Base-by-base conservation (phyloP, 2,797 vertebrate species). In the Mallotus villosus region DNA sequence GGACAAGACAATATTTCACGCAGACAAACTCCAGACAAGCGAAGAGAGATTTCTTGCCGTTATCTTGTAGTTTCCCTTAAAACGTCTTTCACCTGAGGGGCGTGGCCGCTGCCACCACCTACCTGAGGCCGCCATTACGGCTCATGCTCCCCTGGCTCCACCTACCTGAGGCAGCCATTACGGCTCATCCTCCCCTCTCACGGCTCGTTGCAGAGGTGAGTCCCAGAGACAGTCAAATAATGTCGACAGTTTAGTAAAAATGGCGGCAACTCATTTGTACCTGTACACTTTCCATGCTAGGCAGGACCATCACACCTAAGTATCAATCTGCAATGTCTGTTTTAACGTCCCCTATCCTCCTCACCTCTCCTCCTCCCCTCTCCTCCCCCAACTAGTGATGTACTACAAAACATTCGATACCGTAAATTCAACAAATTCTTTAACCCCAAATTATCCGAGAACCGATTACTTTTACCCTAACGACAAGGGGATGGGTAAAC, bases 231-330 rank as follows among this genome's bases (percentile, higher is more conserved):
- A 91, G 91, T 96, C 95, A 96, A 94, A 97, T 93, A 95, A 96
- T 94, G 95, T 95, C 91, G 93, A 97, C 92, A 96, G 95, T 97
- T 97, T 97, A 97, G 95, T 97, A 94, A 94, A 24, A 4, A 9
- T 83, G 75, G 77, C 77, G 67, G 87, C 81, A 74, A 78, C 79
- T 59, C 58, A 69, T 74, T 85, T 71, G 84, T 11, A 67, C 53
- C 8, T 27, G 17, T 37, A 32, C 78, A 75, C n/a, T 74, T 75
- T 77, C 61, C 86, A 90, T 87, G 84, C 87, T 85, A 58, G 66
- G 57, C 51, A 71, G 51, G 74, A 57, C 21, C 61, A 67, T 75
- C 65, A 22, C 53, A 63, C 17, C 58, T 25, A 19, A 63, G 14
- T 37, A 66, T 53, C 27, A 66, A 74, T 63, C 68, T 71, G 63